Evolutionary conservation across 2,797 vertebrate genomes (phyloP).

Genomic region (Vespertilio murinus): DNA sequence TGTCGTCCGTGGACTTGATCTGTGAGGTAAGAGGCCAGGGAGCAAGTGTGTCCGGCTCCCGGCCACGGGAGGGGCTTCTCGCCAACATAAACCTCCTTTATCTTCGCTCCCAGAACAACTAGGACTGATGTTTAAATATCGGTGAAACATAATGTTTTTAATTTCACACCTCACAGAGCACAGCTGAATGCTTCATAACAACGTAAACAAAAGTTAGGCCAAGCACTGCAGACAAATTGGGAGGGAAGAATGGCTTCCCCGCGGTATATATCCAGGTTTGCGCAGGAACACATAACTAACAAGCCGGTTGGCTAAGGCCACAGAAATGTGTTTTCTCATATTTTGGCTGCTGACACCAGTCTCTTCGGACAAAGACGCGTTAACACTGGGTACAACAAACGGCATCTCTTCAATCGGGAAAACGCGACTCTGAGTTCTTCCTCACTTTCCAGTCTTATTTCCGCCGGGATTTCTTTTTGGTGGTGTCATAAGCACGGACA

Average conservation of each 20-base stretch:
- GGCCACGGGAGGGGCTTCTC: constrained; percentile 69
- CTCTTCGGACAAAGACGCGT: constrained; percentile 67
- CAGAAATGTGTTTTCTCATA: constrained; percentile 84
- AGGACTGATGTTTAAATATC: constrained; percentile 18
- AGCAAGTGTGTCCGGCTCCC: constrained; percentile 62
- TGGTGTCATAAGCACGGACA: constrained; percentile 97
- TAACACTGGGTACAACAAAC: constrained; percentile 72
- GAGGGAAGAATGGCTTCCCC: constrained; percentile 45
- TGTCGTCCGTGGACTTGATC: constrained; percentile 41
- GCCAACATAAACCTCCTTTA: constrained; percentile 71
- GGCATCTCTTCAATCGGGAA: constrained; percentile 54
- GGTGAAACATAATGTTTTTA: constrained; percentile 66
- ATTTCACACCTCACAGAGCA: constrained; percentile 84
- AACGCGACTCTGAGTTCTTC: constrained; percentile 85
- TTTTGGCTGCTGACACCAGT: constrained; percentile 78
- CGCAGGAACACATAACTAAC: constrained; percentile 65
- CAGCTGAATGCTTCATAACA: constrained; percentile 80
- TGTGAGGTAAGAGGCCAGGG: constrained; percentile 74
- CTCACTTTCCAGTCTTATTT: constrained; percentile 83
- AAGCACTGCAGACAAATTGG: constrained; percentile 78
- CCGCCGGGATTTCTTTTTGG: constrained; percentile 90
- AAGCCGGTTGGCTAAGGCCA: constrained; percentile 88
- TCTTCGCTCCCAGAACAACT: constrained; percentile 73
- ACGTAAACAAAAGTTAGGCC: constrained; percentile 81
- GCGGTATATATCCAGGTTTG: constrained; percentile 51